These are phyloP conservation scores for Mylabris sibirica DNA, from an alignment of 2,888 invertebrate species.

Conservation along the genomic window DNA sequence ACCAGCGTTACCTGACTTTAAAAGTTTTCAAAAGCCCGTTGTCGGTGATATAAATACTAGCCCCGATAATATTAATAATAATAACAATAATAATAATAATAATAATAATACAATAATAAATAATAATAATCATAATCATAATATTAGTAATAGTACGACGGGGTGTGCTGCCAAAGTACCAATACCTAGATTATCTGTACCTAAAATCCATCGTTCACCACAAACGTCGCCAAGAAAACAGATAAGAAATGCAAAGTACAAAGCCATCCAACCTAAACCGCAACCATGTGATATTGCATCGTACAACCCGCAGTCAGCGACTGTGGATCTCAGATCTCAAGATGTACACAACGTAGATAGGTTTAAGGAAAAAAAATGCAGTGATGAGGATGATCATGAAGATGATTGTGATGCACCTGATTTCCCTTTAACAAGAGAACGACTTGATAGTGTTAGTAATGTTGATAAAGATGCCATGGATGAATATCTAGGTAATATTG, in stretches of 20 bases:
- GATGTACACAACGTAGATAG: slow-evolving; percentile 50
- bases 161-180: slow-evolving; percentile 45
- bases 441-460: slow-evolving; percentile 77
- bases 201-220: slow-evolving; percentile 40
- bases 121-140: slow-evolving; percentile 9
- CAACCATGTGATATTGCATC: slow-evolving; percentile 59
- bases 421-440: slow-evolving; percentile 64
- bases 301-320: slow-evolving; percentile 55
- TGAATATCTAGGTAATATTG: slow-evolving; percentile 72
- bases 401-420: slow-evolving; percentile 44
- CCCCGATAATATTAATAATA: slow-evolving; percentile 26
- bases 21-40: slow-evolving; percentile 59
- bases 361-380: slow-evolving; percentile 47
- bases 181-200: slow-evolving; percentile 50
- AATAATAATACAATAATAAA: slow-evolving; percentile 5
- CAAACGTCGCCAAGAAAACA: slow-evolving; percentile 39
- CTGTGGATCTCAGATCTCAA: slow-evolving; percentile 58
- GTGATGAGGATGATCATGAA: slow-evolving; percentile 37
- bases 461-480: slow-evolving; percentile 83
- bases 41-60: slow-evolving; percentile 34
- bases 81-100: slow-evolving; percentile 16
- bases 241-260: slow-evolving; percentile 60
- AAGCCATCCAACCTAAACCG: slow-evolving; percentile 64
- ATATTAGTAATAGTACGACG: slow-evolving; percentile 15
- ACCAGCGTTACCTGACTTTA: slow-evolving; percentile 61